These are phyloP conservation scores for Mastigias papua DNA, from an alignment of 30 jellyfish, hydroid and myxozoan genomes.

Conservation along the genomic window DNA sequence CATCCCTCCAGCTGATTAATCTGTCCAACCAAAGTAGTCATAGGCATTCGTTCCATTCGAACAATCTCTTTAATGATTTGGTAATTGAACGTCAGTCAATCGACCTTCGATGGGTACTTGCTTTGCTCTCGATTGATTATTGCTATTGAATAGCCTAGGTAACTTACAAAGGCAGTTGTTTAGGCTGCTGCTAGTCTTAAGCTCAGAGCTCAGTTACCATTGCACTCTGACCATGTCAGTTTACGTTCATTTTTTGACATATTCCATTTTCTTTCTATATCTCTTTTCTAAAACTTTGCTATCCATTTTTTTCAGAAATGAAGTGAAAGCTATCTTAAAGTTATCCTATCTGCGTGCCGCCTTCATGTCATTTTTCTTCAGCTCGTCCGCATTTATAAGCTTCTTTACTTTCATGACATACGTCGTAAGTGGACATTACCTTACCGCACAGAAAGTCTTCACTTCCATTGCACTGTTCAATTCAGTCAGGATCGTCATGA, in stretches of 20 bases:
- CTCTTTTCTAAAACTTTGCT: background rate
- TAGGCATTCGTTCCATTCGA: too few species aligned
- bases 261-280: background rate
- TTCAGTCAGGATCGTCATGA: constrained; percentile 72
- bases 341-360: constrained; percentile 82
- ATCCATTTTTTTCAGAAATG: constrained; percentile 60
- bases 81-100: too few species aligned
- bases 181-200: too few species aligned
- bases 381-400: constrained; percentile 83
- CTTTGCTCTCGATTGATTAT: too few species aligned
- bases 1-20: too few species aligned
- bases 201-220: too few species aligned
- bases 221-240: too few species aligned
- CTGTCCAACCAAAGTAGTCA: too few species aligned
- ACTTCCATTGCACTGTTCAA: constrained; percentile 84
- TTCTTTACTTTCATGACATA: constrained; percentile 87
- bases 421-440: constrained; percentile 77
- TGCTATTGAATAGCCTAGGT: too few species aligned
- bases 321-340: constrained; percentile 74
- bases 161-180: too few species aligned
- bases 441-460: constrained; percentile 90
- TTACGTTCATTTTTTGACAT: background rate
- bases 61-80: too few species aligned
- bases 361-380: constrained; percentile 95
- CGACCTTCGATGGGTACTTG: too few species aligned